Evolutionary conservation across 2,888 invertebrate genomes (phyloP).

Genomic region (Clivina fossor): DNA sequence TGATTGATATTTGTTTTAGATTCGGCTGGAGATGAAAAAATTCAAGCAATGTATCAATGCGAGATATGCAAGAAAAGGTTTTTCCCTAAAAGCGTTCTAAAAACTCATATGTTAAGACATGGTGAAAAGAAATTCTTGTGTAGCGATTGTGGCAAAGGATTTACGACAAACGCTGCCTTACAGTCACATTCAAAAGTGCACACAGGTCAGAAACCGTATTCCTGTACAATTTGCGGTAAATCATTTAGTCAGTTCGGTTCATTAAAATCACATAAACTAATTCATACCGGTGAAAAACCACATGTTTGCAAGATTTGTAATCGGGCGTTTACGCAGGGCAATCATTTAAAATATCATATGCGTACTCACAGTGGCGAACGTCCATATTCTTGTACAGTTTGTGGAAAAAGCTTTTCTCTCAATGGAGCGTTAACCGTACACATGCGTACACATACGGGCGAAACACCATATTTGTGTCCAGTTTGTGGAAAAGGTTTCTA

Average conservation of each 20-base stretch:
- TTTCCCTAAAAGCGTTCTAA: background rate
- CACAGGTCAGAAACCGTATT: slow-evolving; percentile 46
- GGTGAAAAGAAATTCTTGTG: slow-evolving; percentile 35
- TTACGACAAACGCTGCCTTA: slow-evolving; percentile 25
- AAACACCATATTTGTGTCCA: slow-evolving; percentile 27
- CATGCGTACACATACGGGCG: slow-evolving; percentile 23
- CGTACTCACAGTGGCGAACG: slow-evolving; percentile 44
- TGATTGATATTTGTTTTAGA: too few species aligned
- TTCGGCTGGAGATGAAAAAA: too few species aligned
- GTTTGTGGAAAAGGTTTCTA: slow-evolving; percentile 27
- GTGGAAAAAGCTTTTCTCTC: slow-evolving; percentile 40
- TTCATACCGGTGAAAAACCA: slow-evolving; percentile 47
- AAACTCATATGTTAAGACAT: slow-evolving; percentile 16
- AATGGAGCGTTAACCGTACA: slow-evolving; percentile 28
- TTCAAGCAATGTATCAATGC: too few species aligned
- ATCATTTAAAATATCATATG: slow-evolving; percentile 36
- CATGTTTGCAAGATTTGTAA: slow-evolving; percentile 36
- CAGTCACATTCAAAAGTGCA: slow-evolving; percentile 39
- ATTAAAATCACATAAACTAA: slow-evolving; percentile 45
- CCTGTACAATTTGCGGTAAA: slow-evolving; percentile 46
- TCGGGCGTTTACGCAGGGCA: slow-evolving; percentile 32
- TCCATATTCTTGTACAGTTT: slow-evolving; percentile 44
- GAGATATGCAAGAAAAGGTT: background rate
- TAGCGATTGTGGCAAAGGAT: slow-evolving; percentile 37
- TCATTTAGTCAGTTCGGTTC: slow-evolving; percentile 45